Percentiles rank a stretch among this genome's conserved stretches.
These are phyloP conservation scores for Torymus texanus DNA, from an alignment of 2,888 invertebrate genomes.

Conservation along the genomic window DNA sequence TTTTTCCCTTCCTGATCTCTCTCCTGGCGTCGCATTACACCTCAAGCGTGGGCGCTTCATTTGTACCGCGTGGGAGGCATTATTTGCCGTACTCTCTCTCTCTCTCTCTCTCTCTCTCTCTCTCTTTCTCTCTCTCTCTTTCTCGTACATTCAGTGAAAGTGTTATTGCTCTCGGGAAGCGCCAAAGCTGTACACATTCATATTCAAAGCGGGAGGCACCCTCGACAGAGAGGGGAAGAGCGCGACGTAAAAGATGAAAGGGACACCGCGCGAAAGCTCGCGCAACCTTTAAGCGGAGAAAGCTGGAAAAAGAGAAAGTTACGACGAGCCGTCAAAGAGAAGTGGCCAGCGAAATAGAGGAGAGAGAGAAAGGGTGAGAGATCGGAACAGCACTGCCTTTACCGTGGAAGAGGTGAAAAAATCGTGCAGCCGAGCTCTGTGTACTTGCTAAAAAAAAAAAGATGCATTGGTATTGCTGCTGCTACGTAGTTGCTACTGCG, in stretches of 20 bases:
- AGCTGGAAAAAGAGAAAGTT: not conserved
- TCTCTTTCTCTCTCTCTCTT: no score
- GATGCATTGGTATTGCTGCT: not conserved
- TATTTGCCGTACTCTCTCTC: no score
- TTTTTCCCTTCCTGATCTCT: no score
- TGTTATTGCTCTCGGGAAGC: slow-evolving; percentile 55
- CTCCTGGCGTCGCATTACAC: no score
- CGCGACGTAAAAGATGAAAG: slow-evolving; percentile 35
- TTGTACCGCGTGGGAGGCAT: no score
- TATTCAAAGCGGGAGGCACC: slow-evolving; percentile 61
- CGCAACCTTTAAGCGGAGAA: slow-evolving; percentile 20
- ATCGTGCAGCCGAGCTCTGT: slow-evolving; percentile 9
- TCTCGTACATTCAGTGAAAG: slow-evolving; percentile 24
- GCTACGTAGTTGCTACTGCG: not conserved
- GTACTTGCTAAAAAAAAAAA: not conserved
- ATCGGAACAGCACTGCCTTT: no score
- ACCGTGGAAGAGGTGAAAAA: not conserved
- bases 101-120: no score
- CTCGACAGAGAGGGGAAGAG: slow-evolving; percentile 46
- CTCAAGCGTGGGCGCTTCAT: no score
- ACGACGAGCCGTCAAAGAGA: slow-evolving; percentile 39
- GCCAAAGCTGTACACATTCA: slow-evolving; percentile 57
- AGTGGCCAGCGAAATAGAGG: slow-evolving; percentile 39
- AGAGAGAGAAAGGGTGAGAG: not conserved
- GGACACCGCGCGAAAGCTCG: not conserved